Conservation (phyloP, 30 jellyfish, hydroid and myxozoan genomes). For the Pseudorhiza aurosa region DNA sequence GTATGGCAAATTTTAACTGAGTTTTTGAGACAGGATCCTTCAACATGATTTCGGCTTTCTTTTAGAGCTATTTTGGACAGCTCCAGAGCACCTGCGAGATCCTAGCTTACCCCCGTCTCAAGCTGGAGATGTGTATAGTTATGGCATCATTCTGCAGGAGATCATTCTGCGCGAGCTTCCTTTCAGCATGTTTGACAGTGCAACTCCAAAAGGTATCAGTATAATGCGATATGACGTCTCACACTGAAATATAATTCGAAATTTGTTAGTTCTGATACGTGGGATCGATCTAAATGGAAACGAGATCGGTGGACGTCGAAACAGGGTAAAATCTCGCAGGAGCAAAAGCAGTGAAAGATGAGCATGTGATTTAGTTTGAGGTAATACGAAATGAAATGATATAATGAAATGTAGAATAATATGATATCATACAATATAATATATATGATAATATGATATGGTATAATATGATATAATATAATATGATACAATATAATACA, state of each 20-base stretch:
- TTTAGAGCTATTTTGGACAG: constrained; percentile 86
- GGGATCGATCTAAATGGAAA: too few relatives aligned
- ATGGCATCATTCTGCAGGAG: constrained; percentile 95
- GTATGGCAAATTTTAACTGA: too few relatives aligned
- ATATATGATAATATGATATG: too few relatives aligned
- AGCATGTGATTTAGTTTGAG: too few relatives aligned
- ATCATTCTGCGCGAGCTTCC: constrained; percentile 84
- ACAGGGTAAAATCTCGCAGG: too few relatives aligned
- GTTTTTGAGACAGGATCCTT: too few relatives aligned
- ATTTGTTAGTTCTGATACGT: too few relatives aligned
- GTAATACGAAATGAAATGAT: not conserved
- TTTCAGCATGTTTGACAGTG: constrained; percentile 59
- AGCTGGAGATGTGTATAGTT: constrained; percentile 91
- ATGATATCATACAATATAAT: not conserved
- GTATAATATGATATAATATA: too few relatives aligned
- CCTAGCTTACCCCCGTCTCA: constrained; percentile 44
- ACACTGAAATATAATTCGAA: too few relatives aligned
- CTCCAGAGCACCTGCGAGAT: constrained; percentile 89
- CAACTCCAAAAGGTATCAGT: constrained; percentile 91
- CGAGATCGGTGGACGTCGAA: too few relatives aligned
- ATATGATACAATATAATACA: not conserved
- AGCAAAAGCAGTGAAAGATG: too few relatives aligned
- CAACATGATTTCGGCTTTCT: not conserved
- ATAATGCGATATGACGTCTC: too few relatives aligned
- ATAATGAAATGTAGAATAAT: not conserved